phyloP scores from a whole-genome alignment of 2,797 vertebrate species.

The Hylomyscus alleni region DNA sequence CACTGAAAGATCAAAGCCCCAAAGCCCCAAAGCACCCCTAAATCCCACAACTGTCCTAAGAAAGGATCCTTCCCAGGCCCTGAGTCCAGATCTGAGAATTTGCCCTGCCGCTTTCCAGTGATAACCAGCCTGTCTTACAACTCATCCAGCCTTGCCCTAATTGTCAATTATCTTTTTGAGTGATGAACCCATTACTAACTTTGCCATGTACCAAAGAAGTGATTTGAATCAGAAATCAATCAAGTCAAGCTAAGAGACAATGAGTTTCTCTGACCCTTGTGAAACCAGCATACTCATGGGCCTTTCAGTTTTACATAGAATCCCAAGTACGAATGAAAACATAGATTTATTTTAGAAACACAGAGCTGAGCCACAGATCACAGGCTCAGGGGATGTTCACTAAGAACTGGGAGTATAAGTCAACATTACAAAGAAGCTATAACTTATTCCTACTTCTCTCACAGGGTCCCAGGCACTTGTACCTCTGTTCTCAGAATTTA shows the following conservation, averaged over 20 bases:
- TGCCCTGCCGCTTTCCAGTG: neutral
- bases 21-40: constrained; percentile 8
- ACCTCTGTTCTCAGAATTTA: neutral
- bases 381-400: neutral
- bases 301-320: constrained; percentile 50
- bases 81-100: neutral
- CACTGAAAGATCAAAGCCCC: neutral
- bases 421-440: neutral
- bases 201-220: constrained; percentile 24
- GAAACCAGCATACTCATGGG: constrained; percentile 20
- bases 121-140: neutral
- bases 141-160: neutral
- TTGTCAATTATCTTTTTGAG: neutral
- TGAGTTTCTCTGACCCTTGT: neutral
- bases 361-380: neutral
- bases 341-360: neutral
- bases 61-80: neutral
- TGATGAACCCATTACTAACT: neutral
- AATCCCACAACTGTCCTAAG: neutral
- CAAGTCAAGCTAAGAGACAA: neutral
- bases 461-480: neutral
- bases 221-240: neutral
- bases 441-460: neutral
- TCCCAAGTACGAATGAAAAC: neutral
- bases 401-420: neutral